Base-by-base conservation (phyloP, 2,888 invertebrate genomes). In the Physocephala rufipes region DNA sequence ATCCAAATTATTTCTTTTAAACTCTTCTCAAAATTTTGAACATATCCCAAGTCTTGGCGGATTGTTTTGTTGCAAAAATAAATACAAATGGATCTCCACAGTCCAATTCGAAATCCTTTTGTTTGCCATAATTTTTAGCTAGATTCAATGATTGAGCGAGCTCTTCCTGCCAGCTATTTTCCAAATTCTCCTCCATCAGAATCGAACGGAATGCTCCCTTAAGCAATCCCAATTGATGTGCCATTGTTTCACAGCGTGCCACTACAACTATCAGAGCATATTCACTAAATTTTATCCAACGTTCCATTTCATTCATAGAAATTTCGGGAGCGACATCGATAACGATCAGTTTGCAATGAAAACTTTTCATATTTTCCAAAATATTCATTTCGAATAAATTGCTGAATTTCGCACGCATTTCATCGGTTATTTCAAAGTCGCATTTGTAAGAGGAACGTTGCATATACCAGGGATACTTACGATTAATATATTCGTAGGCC, bases 261-360 rank as follows among this genome's bases (percentile, higher is more conserved):
- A 80, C 45, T 0, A 73, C 78, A 16, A 83, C 53, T 51, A 84
- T 74, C 55, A 78, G 77, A 2, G 75, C 76, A 68, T 79, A 84
- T 0, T 76, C 74, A 1, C 79, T 75, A 58, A 81, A 83, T 63
- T 83, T 83, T 0, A 78, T 64, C 82, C 82, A 83, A n/a, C 81
- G 76, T 15, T 76, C 64, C 12, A 84, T 74, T 26, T 80, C 77
- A 0, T 76, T 71, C 13, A 76, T 68, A 30, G 76, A 72, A 26
- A 82, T 71, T 4, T 78, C 78, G 1, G 36, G 43, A 53, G 78
- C 77, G 0, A 79, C 77, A 76, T 83, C 81, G 58, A 83, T 78
- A 13, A 83, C 61, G 74, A 84, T 78, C 12, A 84, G 64, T 49
- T 78, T 76, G 65, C 82, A 80, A 13, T 78, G 70, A 13, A 77